Evolutionary conservation across 2,888 invertebrate genomes (phyloP), one percentile per base, ranked within the genome.

Genomic region (Dicyrtomina minuta): DNA sequence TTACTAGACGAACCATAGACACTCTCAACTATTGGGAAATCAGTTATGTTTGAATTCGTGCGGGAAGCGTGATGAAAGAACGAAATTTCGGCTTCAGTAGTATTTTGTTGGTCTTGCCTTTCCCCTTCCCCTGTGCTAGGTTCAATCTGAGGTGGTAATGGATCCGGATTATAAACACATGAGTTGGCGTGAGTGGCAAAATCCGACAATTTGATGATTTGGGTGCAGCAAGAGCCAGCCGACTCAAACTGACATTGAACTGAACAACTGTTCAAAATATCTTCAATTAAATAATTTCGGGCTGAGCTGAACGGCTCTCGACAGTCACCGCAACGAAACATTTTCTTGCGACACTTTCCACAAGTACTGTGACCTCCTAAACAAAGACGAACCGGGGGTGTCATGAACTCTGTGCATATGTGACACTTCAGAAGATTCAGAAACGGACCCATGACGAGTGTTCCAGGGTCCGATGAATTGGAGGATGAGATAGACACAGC

Each of bases 341-440:
- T 58, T n/a, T 68, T 60, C 22, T 59, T 55, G 53, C 69, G 41
- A 60, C 74, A 74, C 58, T 67, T 65, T 8, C 66, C 59, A 44
- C 74, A 74, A 41, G 64, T 68, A 10, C 71, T 71, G 26, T 74
- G 74, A 5, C 74, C 74, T 0, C 51, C 49, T 20, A 44, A 43
- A 51, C 74, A 74, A 17, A 70, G 60, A 46, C 59, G 59, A 3
- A 74, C 72, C 0, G 74, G 74, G 41, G 71, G 71, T 8, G 68
- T 64, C 4, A 71, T 72, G 13, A 72, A 46, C 8, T 66, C 72
- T 2, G 68, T 51, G 44, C 74, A 74, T 51, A 72, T 68, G n/a
- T 72, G 74, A 27, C 74, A 74, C 33, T 74, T 70, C 60, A 74
- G 22, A 12, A 67, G 51, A 33, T 51, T 61, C 20, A 72, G 27